Evolutionary conservation across 2,797 vertebrate species (phyloP).

Genomic region (Acipenser oxyrinchus): DNA sequence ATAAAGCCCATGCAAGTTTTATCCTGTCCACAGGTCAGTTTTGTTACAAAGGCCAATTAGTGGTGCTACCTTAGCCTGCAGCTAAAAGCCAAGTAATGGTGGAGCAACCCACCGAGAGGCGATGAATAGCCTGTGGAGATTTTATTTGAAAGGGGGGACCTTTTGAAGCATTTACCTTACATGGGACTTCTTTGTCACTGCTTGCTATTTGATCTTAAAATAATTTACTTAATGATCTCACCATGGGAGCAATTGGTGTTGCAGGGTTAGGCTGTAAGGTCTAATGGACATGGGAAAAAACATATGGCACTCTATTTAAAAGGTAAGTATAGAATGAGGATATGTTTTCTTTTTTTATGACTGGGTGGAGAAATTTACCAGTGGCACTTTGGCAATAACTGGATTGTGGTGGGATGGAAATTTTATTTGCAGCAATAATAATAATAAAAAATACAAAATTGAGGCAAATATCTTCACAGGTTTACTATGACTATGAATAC

Average conservation of each 20-base stretch:
- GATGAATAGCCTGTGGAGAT: constrained; percentile 83
- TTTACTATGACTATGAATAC: constrained; percentile 3
- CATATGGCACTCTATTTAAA: constrained; percentile 34
- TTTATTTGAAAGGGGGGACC: constrained; percentile 86
- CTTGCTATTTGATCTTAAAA: constrained; percentile 99
- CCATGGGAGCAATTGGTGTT: constrained; percentile 93
- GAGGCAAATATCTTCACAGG: not conserved
- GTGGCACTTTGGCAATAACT: constrained; percentile 26
- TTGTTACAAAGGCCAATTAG: constrained; percentile 99
- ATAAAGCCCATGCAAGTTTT: constrained; percentile 78
- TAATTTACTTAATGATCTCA: constrained; percentile 99
- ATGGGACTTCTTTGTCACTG: constrained; percentile 94
- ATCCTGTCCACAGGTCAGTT: constrained; percentile 96
- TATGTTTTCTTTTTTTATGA: constrained; percentile 54
- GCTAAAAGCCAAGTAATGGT: constrained; percentile 90
- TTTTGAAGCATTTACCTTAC: constrained; percentile 96
- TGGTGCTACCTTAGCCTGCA: constrained; percentile 93
- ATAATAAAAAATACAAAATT: not conserved
- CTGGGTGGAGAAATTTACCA: constrained; percentile 46
- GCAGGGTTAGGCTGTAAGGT: constrained; percentile 93
- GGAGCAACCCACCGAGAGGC: constrained; percentile 85
- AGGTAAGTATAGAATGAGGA: constrained; percentile 58
- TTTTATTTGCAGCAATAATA: constrained; percentile 6
- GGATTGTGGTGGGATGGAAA: constrained; percentile 5
- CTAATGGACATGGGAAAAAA: constrained; percentile 92